Percentiles rank a stretch among this genome's conserved stretches.
phyloP scores from a whole-genome alignment of 2,113 vertebrate species.

The Amphiprion ocellaris region DNA sequence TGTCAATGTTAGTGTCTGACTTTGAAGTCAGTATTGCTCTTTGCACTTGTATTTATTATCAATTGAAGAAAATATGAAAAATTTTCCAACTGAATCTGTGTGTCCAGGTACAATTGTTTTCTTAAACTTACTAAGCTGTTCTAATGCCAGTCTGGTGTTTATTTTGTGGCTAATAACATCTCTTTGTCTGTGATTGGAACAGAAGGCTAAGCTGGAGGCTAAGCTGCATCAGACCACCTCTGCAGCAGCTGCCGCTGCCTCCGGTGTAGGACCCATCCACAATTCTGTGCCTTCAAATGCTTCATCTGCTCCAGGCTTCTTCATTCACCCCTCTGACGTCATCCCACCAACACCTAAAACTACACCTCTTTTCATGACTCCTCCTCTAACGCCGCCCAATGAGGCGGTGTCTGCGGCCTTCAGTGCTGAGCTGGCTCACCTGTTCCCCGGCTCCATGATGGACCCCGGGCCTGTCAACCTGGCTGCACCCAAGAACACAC shows the following conservation, averaged over 20 bases:
- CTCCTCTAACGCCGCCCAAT: conserved; percentile 97
- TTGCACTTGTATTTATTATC: too few species aligned
- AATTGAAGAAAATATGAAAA: too few species aligned
- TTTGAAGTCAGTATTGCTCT: too few species aligned
- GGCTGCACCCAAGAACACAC: conserved; percentile 93
- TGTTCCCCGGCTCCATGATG: conserved; percentile 96
- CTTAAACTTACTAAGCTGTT: too few species aligned
- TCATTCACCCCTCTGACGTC: conserved; percentile 98
- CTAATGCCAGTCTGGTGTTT: not conserved
- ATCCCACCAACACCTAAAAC: conserved; percentile 99
- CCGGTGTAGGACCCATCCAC: conserved; percentile 92
- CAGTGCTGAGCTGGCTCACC: conserved; percentile 96
- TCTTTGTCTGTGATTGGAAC: conserved; percentile 60
- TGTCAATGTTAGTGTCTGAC: too few species aligned
- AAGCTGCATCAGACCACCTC: conserved; percentile 99
- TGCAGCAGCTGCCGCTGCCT: conserved; percentile 89
- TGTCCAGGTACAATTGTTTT: not conserved
- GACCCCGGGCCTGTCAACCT: conserved; percentile 94
- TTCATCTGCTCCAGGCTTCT: conserved; percentile 94
- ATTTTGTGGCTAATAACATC: not conserved
- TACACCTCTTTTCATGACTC: conserved; percentile 99
- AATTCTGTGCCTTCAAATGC: conserved; percentile 97
- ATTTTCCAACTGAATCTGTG: too few species aligned
- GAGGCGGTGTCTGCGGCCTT: conserved; percentile 97
- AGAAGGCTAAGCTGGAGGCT: conserved; percentile 99